Evolutionary conservation across 2,797 vertebrate species (phyloP).

Genomic region (Peromyscus nudipes): DNA sequence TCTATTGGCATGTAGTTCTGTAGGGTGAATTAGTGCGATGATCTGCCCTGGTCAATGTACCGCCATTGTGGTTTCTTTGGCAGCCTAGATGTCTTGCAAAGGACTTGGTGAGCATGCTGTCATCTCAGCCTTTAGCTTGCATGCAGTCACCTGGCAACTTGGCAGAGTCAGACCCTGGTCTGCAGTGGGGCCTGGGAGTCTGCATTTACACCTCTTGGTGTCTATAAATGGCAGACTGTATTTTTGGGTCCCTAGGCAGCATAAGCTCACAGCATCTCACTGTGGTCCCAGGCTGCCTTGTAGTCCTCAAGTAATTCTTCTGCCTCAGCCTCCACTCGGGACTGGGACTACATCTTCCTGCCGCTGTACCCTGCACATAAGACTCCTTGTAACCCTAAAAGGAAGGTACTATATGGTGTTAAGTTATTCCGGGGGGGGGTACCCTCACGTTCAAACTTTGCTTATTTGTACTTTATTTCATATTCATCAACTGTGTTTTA

Average conservation of each 20-base stretch:
- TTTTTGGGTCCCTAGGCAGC: background rate
- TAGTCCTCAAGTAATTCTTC: background rate
- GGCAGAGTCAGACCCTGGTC: background rate
- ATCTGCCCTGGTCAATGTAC: conserved; percentile 13
- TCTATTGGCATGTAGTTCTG: conserved; percentile 19
- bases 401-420: background rate
- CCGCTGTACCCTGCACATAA: background rate
- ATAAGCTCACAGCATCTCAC: background rate
- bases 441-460: background rate
- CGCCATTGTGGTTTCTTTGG: conserved; percentile 5
- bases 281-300: background rate
- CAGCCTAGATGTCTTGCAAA: background rate
- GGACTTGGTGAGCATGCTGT: background rate
- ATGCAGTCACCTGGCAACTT: background rate
- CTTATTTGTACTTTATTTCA: conserved; percentile 58
- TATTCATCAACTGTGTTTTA: background rate
- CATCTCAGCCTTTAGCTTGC: background rate
- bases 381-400: background rate
- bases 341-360: too few species aligned
- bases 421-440: background rate
- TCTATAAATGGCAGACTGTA: background rate
- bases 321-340: background rate
- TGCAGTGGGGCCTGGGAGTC: background rate
- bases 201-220: background rate
- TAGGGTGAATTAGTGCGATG: background rate